A percentile compares a stretch with the other conserved stretches of the same genome.
These are phyloP conservation scores for Gouania willdenowi DNA, from an alignment of 2,797 vertebrate species.

Conservation along the genomic window DNA sequence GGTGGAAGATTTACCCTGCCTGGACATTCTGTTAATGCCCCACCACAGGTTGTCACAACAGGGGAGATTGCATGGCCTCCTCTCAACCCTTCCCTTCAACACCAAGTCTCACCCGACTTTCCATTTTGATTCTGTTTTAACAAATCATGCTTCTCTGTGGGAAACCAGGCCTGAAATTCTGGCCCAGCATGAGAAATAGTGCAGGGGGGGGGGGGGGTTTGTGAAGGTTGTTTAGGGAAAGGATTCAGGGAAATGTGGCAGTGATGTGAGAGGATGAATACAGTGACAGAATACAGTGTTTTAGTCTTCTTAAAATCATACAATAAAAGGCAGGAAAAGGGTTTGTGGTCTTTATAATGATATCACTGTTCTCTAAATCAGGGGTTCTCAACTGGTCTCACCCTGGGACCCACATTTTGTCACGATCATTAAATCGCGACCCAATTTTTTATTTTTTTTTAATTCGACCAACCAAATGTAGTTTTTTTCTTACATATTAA, in stretches of 20 bases:
- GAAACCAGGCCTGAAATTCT: constrained; percentile 46
- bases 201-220: constrained; percentile 4
- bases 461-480: too few relatives aligned
- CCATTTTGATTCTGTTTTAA: constrained; percentile 66
- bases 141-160: constrained; percentile 52
- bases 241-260: constrained; percentile 15
- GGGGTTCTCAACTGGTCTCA: too few relatives aligned
- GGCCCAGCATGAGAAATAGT: constrained; percentile 25
- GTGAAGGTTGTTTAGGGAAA: constrained; percentile 50
- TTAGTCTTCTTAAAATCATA: too few relatives aligned
- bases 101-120: constrained; percentile 36
- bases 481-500: too few relatives aligned
- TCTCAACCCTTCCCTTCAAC: constrained; percentile 16
- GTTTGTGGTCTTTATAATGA: too few relatives aligned
- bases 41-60: constrained; percentile 49
- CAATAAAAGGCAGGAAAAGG: too few relatives aligned
- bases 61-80: constrained; percentile 42
- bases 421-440: too few relatives aligned
- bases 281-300: too few relatives aligned
- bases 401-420: too few relatives aligned
- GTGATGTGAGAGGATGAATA: constrained; percentile 12
- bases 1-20: constrained; percentile 50
- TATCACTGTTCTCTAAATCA: too few relatives aligned
- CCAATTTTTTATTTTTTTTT: too few relatives aligned
- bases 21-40: constrained; percentile 61